Conservation (phyloP, 2,113 vertebrate genomes). For the Alligator sinensis region DNA sequence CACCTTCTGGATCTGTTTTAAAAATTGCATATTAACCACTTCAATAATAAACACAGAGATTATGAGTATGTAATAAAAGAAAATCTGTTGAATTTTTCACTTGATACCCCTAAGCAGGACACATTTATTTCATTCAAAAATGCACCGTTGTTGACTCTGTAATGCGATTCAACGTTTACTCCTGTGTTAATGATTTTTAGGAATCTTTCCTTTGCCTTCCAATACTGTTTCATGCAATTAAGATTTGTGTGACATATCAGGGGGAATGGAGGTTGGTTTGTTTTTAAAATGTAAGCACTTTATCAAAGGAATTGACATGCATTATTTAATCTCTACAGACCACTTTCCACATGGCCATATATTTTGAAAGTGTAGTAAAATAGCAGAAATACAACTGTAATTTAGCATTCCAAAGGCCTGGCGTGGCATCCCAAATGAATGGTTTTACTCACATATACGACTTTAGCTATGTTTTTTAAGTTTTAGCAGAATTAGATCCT, state of each 20-base stretch:
- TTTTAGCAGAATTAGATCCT: background rate
- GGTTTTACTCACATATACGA: background rate
- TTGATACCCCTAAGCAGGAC: conserved; percentile 3
- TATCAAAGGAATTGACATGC: background rate
- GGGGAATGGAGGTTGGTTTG: background rate
- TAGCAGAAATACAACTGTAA: background rate
- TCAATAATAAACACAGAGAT: conserved; percentile 74
- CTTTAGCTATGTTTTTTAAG: background rate
- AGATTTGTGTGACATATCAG: fast-evolving
- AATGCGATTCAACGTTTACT: conserved; percentile 56
- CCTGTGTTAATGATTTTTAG: conserved; percentile 63
- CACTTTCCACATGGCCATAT: background rate
- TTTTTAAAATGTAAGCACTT: conserved; percentile 19
- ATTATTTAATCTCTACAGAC: background rate
- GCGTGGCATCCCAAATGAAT: background rate
- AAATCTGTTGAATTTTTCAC: conserved; percentile 67
- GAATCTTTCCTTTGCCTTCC: conserved; percentile 44
- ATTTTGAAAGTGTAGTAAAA: background rate
- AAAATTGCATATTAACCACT: conserved; percentile 66
- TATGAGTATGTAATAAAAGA: conserved; percentile 67
- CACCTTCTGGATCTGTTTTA: conserved; percentile 70
- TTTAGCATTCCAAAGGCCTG: fast-evolving
- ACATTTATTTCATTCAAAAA: conserved; percentile 60
- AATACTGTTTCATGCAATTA: background rate
- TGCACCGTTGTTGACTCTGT: conserved; percentile 45